These are phyloP conservation scores for Invenusta paracnida DNA, from an alignment of 2,888 invertebrate species.

Conservation along the genomic window DNA sequence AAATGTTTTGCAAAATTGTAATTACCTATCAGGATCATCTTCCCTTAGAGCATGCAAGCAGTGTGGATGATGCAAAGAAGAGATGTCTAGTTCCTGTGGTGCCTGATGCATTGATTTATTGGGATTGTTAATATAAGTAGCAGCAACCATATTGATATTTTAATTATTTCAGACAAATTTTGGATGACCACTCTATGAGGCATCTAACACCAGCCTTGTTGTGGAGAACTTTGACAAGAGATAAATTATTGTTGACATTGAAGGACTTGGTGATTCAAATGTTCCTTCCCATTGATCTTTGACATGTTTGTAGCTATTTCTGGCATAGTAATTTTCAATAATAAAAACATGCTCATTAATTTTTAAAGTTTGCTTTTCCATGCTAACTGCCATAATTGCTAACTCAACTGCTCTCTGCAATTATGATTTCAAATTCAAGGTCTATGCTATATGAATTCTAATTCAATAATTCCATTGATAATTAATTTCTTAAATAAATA, in stretches of 20 bases:
- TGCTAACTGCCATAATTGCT: too few species aligned
- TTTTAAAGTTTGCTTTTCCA: background rate
- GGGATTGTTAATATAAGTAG: background rate
- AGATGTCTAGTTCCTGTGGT: background rate
- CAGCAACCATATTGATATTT: background rate
- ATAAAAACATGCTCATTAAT: slow-evolving; percentile 26
- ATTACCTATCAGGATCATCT: slow-evolving; percentile 27
- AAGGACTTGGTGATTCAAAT: slow-evolving; percentile 65
- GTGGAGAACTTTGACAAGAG: background rate
- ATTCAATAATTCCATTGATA: too few species aligned
- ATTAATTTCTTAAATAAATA: too few species aligned
- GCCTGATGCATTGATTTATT: background rate
- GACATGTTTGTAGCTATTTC: slow-evolving; percentile 30
- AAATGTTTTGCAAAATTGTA: slow-evolving; percentile 18
- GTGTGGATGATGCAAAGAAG: background rate
- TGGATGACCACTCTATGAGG: background rate
- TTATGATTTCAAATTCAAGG: background rate
- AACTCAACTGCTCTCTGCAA: background rate
- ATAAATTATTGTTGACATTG: slow-evolving; percentile 11
- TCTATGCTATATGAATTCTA: background rate
- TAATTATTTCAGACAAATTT: background rate
- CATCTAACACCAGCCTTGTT: background rate
- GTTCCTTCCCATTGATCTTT: slow-evolving; percentile 64
- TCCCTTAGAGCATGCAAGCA: background rate
- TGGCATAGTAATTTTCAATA: slow-evolving; percentile 2